A percentile compares a stretch with the other conserved stretches of the same genome.
These are phyloP conservation scores for Macropis europaea DNA, from an alignment of 2,888 invertebrate species.

Conservation along the genomic window DNA sequence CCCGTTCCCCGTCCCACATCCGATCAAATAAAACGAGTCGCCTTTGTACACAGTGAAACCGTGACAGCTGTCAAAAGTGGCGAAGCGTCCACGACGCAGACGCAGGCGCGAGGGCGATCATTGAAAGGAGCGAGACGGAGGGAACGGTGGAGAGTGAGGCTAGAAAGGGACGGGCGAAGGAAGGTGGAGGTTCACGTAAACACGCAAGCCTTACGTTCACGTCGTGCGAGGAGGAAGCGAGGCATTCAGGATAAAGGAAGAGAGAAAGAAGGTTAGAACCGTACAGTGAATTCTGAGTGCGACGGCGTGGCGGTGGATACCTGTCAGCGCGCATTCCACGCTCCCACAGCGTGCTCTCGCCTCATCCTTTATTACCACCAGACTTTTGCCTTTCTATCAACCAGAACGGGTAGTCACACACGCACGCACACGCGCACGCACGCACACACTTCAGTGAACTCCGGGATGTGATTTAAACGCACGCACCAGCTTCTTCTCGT, in stretches of 20 bases:
- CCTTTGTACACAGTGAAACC: conserved; percentile 10
- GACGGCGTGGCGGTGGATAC: conserved; percentile 71
- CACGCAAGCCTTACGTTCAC: conserved; percentile 43
- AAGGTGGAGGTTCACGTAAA: conserved; percentile 48
- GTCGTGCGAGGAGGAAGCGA: conserved; percentile 29
- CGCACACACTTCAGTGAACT: neutral
- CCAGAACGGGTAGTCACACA: conserved; percentile 4
- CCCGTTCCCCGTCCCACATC: neutral
- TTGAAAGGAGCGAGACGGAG: conserved; percentile 36
- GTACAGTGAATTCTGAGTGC: conserved; percentile 66
- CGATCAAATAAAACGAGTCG: conserved; percentile 24
- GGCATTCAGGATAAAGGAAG: conserved; percentile 30
- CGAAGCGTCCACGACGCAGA: conserved; percentile 33
- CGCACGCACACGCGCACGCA: conserved; percentile 9
- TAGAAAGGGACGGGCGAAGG: conserved; percentile 22
- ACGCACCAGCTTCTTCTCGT: conserved; percentile 25
- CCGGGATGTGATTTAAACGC: conserved; percentile 38
- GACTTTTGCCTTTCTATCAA: conserved; percentile 20
- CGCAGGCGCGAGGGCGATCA: conserved; percentile 20
- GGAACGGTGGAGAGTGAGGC: conserved; percentile 15
- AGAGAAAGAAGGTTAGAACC: conserved; percentile 50
- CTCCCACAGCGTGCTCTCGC: conserved; percentile 60
- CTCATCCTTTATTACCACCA: conserved; percentile 26
- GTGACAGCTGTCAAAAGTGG: conserved; percentile 56
- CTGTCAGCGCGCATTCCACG: conserved; percentile 77